These are phyloP conservation scores for Cataglyphis hispanica DNA, from an alignment of 1,140 invertebrate genomes.

Conservation along the genomic window DNA sequence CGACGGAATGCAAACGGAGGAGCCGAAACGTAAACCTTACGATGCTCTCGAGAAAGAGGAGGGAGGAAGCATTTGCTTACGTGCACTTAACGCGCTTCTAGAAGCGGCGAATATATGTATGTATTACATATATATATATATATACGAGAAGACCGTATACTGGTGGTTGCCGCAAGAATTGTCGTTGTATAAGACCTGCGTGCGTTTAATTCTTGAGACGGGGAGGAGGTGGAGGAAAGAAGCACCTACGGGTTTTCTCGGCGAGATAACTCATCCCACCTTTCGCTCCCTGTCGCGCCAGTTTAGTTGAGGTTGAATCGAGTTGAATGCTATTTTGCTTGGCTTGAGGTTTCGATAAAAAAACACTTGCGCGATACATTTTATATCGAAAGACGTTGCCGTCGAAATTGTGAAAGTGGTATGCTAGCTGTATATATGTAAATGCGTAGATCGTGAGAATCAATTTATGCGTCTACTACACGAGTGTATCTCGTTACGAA, in stretches of 20 bases:
- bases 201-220: conserved; percentile 46
- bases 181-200: conserved; percentile 22
- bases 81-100: conserved; percentile 70
- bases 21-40: conserved; percentile 74
- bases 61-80: conserved; percentile 67
- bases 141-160: conserved; percentile 12
- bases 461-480: neutral
- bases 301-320: neutral
- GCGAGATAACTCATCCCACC: neutral
- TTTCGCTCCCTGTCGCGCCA: neutral
- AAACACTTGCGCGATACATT: neutral
- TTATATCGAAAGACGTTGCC: conserved; percentile 1
- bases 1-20: conserved; percentile 73
- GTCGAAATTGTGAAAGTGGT: neutral
- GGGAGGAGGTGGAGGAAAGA: neutral
- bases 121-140: neutral
- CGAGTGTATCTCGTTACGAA: neutral
- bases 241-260: neutral
- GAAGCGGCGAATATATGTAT: conserved; percentile 45
- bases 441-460: neutral
- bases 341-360: neutral
- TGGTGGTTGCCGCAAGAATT: conserved; percentile 38
- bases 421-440: neutral
- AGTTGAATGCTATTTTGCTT: neutral
- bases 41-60: conserved; percentile 41